Conservation (phyloP, 2,797 vertebrate species). For the Pseudocheirus occidentalis region DNA sequence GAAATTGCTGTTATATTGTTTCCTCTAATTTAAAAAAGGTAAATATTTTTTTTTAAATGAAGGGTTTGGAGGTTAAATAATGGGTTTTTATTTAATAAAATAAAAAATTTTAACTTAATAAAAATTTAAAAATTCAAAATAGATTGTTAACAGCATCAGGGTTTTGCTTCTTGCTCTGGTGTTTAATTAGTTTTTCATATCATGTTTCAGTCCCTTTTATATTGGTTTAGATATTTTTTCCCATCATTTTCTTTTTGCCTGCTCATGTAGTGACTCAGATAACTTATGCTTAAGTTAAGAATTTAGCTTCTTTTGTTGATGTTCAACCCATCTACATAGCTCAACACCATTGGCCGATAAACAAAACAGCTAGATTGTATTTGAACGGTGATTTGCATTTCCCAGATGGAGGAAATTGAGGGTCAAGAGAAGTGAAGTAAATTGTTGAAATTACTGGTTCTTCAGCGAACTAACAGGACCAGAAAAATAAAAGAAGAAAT, state of each 20-base stretch:
- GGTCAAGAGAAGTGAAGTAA: background rate
- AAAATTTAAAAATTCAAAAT: background rate
- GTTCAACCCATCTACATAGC: background rate
- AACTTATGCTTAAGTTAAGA: background rate
- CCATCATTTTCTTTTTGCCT: background rate
- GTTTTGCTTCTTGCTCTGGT: slow-evolving; percentile 24
- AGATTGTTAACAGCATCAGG: slow-evolving; percentile 26
- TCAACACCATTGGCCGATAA: background rate
- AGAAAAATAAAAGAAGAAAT: background rate
- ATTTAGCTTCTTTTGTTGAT: background rate
- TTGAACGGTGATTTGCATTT: background rate
- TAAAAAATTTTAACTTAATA: background rate
- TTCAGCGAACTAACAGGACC: background rate
- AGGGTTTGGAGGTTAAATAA: background rate
- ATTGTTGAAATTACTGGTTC: background rate
- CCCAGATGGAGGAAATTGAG: background rate
- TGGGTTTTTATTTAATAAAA: background rate
- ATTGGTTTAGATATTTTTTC: slow-evolving; percentile 4
- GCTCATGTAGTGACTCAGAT: background rate
- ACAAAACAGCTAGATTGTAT: background rate
- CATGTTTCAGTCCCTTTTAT: slow-evolving; percentile 19
- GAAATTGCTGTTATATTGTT: background rate
- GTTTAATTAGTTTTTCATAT: slow-evolving; percentile 21
- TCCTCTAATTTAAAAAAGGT: background rate
- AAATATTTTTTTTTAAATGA: background rate